These are phyloP conservation scores for Taenaris catops DNA, from an alignment of 2,888 invertebrate genomes.

Conservation along the genomic window DNA sequence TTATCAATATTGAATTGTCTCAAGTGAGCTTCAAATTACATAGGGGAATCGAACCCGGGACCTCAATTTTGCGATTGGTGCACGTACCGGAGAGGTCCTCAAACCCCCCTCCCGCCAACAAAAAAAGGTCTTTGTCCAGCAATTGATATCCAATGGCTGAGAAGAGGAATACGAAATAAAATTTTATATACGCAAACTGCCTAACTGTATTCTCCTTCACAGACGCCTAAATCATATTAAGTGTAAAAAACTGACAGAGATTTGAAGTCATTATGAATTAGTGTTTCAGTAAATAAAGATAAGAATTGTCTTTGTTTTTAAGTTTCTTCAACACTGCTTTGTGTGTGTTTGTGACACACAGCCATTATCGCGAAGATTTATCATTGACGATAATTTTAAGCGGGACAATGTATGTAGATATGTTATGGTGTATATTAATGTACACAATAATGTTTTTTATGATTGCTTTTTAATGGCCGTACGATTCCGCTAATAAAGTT, in stretches of 20 bases:
- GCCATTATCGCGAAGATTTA: slow-evolving; percentile 33
- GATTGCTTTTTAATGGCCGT: slow-evolving; percentile 13
- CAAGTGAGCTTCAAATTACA: no score
- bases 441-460: slow-evolving; percentile 4
- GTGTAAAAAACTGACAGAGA: slow-evolving; percentile 25
- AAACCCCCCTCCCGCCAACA: no score
- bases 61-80: no score
- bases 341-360: slow-evolving; percentile 36
- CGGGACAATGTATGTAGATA: slow-evolving; percentile 9
- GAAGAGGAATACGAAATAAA: no score
- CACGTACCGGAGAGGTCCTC: no score
- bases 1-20: no score
- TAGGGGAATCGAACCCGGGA: no score
- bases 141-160: no score
- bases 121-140: no score
- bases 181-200: no score
- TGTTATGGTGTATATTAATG: slow-evolving; percentile 10
- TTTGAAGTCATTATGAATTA: slow-evolving; percentile 47
- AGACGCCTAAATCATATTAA: slow-evolving; percentile 24
- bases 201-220: no score
- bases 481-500: neutral
- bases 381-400: slow-evolving; percentile 27
- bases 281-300: slow-evolving; percentile 64
- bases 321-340: slow-evolving; percentile 36
- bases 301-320: slow-evolving; percentile 52